These are phyloP conservation scores for Xiphorhynchus erythropygius DNA, from an alignment of 2,797 vertebrate species.

Conservation along the genomic window DNA sequence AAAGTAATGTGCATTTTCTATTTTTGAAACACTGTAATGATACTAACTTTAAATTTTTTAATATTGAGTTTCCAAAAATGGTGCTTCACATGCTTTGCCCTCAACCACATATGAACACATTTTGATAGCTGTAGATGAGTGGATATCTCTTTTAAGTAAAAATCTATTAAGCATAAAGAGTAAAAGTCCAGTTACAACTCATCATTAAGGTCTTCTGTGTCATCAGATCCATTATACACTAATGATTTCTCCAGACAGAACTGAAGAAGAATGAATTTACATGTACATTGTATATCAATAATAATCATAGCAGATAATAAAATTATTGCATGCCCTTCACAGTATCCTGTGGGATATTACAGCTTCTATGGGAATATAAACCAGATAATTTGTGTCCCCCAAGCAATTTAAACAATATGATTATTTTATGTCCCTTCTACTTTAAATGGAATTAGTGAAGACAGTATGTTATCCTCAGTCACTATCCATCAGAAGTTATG, in stretches of 20 bases:
- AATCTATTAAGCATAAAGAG: background rate
- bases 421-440: constrained; percentile 31
- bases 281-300: background rate
- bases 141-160: background rate
- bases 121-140: background rate
- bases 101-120: background rate
- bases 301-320: background rate
- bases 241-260: background rate
- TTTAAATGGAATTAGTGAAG: constrained; percentile 59
- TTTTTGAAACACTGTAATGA: background rate
- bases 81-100: background rate
- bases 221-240: background rate
- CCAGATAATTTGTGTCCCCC: constrained; percentile 42
- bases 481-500: constrained; percentile 54
- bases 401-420: constrained; percentile 29
- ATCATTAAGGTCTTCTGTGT: background rate
- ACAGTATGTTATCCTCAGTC: constrained; percentile 28
- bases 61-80: background rate
- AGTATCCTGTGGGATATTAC: background rate
- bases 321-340: background rate
- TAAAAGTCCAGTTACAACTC: background rate
- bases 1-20: background rate
- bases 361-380: constrained; percentile 34
- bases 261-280: background rate
- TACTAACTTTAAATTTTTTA: background rate